Conservation (phyloP, 2,888 invertebrate species). For the Sinohyriopsis cumingii region DNA sequence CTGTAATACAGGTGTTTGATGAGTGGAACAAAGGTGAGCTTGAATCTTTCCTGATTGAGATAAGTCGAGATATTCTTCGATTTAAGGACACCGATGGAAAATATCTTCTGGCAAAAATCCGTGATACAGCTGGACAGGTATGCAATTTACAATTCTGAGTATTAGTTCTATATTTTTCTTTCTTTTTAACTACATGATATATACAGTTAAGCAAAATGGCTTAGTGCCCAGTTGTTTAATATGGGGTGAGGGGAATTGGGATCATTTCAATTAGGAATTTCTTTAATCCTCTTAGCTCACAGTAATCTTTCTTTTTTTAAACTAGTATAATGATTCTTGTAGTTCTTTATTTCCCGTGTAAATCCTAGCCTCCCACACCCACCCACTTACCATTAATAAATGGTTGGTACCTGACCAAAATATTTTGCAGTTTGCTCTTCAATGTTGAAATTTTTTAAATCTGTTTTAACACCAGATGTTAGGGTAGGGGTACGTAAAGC, state of each 20-base stretch:
- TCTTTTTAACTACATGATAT: not conserved
- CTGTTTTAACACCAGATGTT: no score
- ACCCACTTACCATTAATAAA: no score
- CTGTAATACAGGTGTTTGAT: slow-evolving; percentile 79
- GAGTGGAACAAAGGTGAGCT: slow-evolving; percentile 97
- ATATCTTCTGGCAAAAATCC: slow-evolving; percentile 90
- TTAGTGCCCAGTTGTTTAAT: not conserved
- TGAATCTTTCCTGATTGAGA: slow-evolving; percentile 94
- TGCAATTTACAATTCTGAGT: not conserved
- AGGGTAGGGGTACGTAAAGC: no score
- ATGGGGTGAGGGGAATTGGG: not conserved
- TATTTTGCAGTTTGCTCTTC: no score
- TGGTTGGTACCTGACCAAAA: no score
- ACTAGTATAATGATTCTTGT: no score
- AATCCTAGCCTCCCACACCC: no score
- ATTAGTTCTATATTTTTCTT: not conserved
- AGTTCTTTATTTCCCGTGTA: no score
- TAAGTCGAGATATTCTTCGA: slow-evolving; percentile 93
- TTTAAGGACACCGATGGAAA: slow-evolving; percentile 88
- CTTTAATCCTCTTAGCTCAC: no score
- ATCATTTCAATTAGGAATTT: not conserved
- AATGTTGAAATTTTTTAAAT: no score
- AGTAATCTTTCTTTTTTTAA: no score
- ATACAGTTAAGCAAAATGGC: not conserved
- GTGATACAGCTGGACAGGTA: slow-evolving; percentile 90